These are phyloP conservation scores for Mnemiopsis leidyi DNA, from an alignment of 37 sponge, comb jelly and placozoan species.

Conservation along the genomic window DNA sequence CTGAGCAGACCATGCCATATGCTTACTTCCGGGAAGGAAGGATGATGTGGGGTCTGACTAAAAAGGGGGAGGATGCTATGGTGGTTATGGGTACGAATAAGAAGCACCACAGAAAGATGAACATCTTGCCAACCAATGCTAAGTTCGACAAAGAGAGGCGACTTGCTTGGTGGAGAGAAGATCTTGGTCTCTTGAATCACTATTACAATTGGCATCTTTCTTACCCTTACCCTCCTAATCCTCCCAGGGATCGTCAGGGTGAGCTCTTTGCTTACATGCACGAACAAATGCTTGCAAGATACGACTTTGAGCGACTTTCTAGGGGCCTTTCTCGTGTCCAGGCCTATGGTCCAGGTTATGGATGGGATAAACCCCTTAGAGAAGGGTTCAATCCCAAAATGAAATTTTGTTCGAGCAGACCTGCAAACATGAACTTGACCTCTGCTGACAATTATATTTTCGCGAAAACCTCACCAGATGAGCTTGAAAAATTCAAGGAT, in stretches of 20 bases:
- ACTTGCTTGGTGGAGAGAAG: constrained; percentile 47
- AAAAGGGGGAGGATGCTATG: background rate
- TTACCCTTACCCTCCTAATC: background rate
- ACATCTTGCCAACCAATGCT: background rate
- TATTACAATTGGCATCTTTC: constrained; percentile 33
- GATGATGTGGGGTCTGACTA: background rate
- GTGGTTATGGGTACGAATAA: background rate
- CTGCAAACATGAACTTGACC: background rate
- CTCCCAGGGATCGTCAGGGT: constrained; percentile 1
- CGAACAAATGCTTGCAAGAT: constrained; percentile 53
- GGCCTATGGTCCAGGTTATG: constrained; percentile 36
- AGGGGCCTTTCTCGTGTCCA: background rate
- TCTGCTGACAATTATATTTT: background rate
- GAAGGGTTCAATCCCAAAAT: constrained; percentile 2
- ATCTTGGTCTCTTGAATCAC: background rate
- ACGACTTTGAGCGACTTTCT: constrained; percentile 28
- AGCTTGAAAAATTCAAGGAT: background rate
- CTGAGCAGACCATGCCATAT: background rate
- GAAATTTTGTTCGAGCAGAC: background rate
- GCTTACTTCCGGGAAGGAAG: background rate
- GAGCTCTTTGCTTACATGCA: constrained; percentile 64
- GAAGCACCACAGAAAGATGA: background rate
- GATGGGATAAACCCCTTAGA: constrained; percentile 22
- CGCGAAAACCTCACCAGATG: background rate
- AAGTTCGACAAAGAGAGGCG: background rate